Base-by-base conservation (phyloP, 2,888 invertebrate species). In the Mesorhabditis sp. region DNA sequence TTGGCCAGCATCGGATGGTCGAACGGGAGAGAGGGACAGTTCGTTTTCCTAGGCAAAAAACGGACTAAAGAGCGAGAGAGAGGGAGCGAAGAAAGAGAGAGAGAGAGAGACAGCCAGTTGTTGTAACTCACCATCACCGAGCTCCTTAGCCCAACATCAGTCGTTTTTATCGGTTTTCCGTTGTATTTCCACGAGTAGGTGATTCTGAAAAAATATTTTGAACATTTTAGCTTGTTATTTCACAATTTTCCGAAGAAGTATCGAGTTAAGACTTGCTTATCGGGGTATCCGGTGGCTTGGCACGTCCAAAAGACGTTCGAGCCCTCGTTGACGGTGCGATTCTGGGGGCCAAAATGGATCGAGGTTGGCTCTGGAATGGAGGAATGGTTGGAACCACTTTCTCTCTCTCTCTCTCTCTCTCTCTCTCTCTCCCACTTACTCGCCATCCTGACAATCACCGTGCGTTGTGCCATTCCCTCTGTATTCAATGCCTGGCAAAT, bases 231-330 rank as follows among this genome's bases (percentile, higher is more conserved):
- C 28, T n/a, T n/a, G n/a, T n/a, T n/a, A n/a, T n/a, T n/a, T n/a
- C n/a, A n/a, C n/a, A n/a, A n/a, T n/a, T n/a, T n/a, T n/a, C n/a
- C n/a, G n/a, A n/a, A n/a, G n/a, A n/a, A n/a, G n/a, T n/a, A n/a
- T n/a, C n/a, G 28, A 28, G 28, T 28, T 10, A 10, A 50, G n/a
- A 50, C 58, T 13, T 13, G n/a, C 58, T 50, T 68, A 15, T 72
- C 67, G 3, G 83, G 83, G 50, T 81, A 76, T n/a, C 76, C 80
- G n/a, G 70, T 74, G 5, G 82, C 84, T 44, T 79, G 77, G 66
- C 85, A 85, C 43, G 79, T 78, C 83, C 85, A 85, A 61, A 78
- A 79, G 6, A 84, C 77, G 66, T 76, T 77, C 4, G 76, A 72
- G 5, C 84, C 84, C 66, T 80, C 84, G 13, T 79, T 71, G 4